Evolutionary conservation across 2,888 invertebrate genomes (phyloP), one percentile per base, ranked within the genome.

Genomic region (Drosophila merina): DNA sequence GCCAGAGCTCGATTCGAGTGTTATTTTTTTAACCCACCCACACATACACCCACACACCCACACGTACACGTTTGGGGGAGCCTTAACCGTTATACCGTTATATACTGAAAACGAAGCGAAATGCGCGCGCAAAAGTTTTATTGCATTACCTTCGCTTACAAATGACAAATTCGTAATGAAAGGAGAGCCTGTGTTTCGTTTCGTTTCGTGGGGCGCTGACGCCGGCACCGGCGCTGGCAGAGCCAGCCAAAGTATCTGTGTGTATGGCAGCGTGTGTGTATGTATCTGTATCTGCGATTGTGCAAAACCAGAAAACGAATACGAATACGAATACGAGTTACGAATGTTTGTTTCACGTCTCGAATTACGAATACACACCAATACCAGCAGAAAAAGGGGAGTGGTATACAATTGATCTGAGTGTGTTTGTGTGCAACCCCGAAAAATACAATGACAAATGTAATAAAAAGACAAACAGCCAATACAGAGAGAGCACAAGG

Each of bases 161-260:
- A 90, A 90, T 90, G 90, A 90, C 90, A 90, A 90, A 90, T 89
- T 89, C 90, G 89, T 89, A 90, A 90, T 90, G 89, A 90, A 88
- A 89, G 87, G 83, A 86, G 83, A 84, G 70, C 86, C 84, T 76
- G 79, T 79, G 49, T 72, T 76, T 79, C 62, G 63, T 66, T 42
- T 20, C 40, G 40, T 42, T 44, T 44, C 44, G 44, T 44, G 44
- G 10, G 44, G 44, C 44, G 44, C 44, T 25, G 44, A 44, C 44
- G 42, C 31, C 66, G 67, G 44, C 67, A 69, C 45, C 59, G 14
- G 9, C 40, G 40, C 40, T 1, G 38, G 63, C 51, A 57, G 50
- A 52, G 36, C 10, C 28, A 20, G 60, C 31, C 20, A 25, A n/a
- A 33, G 40, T 50, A 28, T 25, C 25, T 63, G 60, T 51, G 40